Evolutionary conservation across 2,888 invertebrate species (phyloP), one percentile per base, ranked within the genome.

Genomic region (Pandemis cinnamomeana): DNA sequence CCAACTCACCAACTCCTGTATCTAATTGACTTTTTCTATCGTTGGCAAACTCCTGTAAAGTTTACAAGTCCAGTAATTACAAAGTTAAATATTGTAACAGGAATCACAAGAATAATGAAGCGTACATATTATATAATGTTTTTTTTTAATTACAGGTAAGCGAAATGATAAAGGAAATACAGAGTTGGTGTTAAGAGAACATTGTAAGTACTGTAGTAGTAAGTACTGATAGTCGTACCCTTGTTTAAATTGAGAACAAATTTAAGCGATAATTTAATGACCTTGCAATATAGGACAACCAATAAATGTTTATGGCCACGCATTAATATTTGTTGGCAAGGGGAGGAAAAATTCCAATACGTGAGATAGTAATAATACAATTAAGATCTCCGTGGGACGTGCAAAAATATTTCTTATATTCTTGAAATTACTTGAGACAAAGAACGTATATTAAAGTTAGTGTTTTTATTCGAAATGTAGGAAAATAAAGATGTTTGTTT

Each of bases 331-430:
- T 78, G 79, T 81, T 81, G 15, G 27, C 76, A 81, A 85, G 77
- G 82, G 46, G 80, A 48, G 67, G 67, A 79, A 81, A 79, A 80
- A 81, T 81, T 80, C 79, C 81, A 81, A 80, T 83, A 84, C 83
- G 83, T 85, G 84, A 77, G 77, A 81, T 63, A 67, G 69, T 63
- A 58, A 11, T 83, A 83, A 87, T 85, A 80, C 81, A 87, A 86
- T 86, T 84, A 84, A 82, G 81, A 85, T 83, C 77, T 81, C 80
- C 62, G 78, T 78, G 78, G 81, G 81, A 81, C 82, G 80, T 80
- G 79, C 82, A 79, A 80, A 83, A 82, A 82, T 80, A 78, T 78
- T 79, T 81, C 71, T 80, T 75, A 75, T 74, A 74, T 55, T 72
- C 75, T 71, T 44, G 74, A 71, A 76, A 75, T 77, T 48, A 58